Conservation (phyloP, 1,140 invertebrate species). For the Aethina tumida region DNA sequence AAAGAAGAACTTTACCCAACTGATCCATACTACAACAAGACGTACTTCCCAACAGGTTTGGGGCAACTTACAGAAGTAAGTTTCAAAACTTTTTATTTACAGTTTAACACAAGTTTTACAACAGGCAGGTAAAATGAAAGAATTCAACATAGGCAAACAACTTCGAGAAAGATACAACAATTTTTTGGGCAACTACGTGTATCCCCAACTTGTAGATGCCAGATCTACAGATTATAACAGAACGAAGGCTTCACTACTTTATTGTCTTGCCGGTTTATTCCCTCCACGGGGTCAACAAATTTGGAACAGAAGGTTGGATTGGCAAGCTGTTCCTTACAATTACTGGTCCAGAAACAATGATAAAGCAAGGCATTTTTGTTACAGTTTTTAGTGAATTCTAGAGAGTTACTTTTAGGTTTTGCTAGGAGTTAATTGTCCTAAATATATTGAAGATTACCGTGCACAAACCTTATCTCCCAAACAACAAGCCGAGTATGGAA, state of each 20-base stretch:
- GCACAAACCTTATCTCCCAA: slow-evolving; percentile 3
- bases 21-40: slow-evolving; percentile 13
- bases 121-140: slow-evolving; percentile 30
- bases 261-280: slow-evolving; percentile 73
- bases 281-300: slow-evolving; percentile 58
- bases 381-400: too few relatives aligned
- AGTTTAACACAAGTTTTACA: too few relatives aligned
- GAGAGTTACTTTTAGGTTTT: too few relatives aligned
- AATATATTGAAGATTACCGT: slow-evolving; percentile 13
- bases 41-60: slow-evolving; percentile 12
- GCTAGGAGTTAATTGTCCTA: slow-evolving; percentile 14
- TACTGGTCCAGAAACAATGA: slow-evolving; percentile 12
- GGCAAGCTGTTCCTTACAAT: slow-evolving; percentile 78
- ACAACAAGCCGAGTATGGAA: slow-evolving; percentile 9
- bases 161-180: slow-evolving; percentile 48
- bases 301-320: slow-evolving; percentile 60
- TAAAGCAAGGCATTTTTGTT: slow-evolving; percentile 8
- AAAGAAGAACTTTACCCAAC: slow-evolving; percentile 13
- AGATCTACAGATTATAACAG: slow-evolving; percentile 38
- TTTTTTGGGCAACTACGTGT: slow-evolving; percentile 51
- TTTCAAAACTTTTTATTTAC: too few relatives aligned
- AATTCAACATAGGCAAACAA: slow-evolving; percentile 50
- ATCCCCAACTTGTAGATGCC: slow-evolving; percentile 31
- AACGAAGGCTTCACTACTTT: slow-evolving; percentile 50
- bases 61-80: slow-evolving; percentile 19